Base-by-base conservation (phyloP, 2,888 invertebrate genomes). In the Drosophila kuntzei region DNA sequence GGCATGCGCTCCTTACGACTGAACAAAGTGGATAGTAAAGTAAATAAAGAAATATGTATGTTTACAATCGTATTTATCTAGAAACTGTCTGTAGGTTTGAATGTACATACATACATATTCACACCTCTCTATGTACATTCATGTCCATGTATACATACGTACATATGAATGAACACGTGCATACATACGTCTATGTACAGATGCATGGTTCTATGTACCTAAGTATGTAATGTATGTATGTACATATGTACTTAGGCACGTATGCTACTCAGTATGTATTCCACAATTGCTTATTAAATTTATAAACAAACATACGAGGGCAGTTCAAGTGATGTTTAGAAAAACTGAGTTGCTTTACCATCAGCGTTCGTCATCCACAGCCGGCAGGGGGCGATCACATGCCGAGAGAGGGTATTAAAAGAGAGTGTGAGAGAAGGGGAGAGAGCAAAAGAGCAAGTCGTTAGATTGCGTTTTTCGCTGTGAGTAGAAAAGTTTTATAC, bases 281-380 rank as follows among this genome's bases (percentile, higher is more conserved):
- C 34, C 25, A 14, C 43, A 39, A 55, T 43, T 22, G 14, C 55
- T 55, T 32, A 12, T 63, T 46, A 46, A 32, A 63, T 63, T 27
- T 49, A 27, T 63, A 32, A 53, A 47, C 55, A 55, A 25, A 43
- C 43, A 46, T 41, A 36, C 47, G 66, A 94, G 96, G 94, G 97
- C 97, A 95, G 96, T 94, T 47, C 18, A 54, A 51, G 25, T 25
- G 25, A 22, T 64, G 41, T 39, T 47, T 32, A 47, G 27, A 27
- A 39, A 22, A 1, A 32, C 25, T 20, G 9, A 12, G 39, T 47
- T 27, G 46, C 12, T 29, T 29, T 47, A 47, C 27, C 29, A 47
- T 47, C 20, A 9, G 32, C 32, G 18, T 41, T 54, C 53, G 53
- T 41, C 53, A 54, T 41, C 6, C 53, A 11, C 16, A 8, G 29